Evolutionary conservation across 2,888 invertebrate genomes (phyloP).

Genomic region (Patella ulyssiponensis): DNA sequence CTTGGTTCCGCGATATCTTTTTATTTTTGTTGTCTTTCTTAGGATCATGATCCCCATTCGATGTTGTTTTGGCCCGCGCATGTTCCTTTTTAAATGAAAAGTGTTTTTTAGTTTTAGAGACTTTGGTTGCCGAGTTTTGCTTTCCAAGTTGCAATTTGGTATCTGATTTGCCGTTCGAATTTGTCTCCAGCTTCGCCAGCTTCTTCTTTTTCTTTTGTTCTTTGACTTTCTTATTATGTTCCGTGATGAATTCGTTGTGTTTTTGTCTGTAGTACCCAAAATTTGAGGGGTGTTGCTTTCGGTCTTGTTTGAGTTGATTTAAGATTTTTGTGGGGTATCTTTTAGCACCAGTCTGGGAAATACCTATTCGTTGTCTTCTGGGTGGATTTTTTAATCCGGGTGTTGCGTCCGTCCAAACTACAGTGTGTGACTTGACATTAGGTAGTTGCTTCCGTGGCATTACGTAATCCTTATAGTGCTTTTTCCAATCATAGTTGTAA

Average conservation of each 20-base stretch:
- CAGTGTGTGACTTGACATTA: neutral
- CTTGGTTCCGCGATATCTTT: neutral
- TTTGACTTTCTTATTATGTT: neutral
- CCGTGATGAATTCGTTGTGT: neutral
- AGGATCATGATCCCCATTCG: neutral
- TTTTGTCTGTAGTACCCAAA: neutral
- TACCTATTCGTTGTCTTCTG: too few relatives aligned
- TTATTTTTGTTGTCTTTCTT: neutral
- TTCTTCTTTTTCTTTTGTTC: neutral
- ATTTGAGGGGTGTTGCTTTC: neutral
- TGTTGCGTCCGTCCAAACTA: neutral
- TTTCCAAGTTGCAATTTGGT: neutral
- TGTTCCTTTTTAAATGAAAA: neutral
- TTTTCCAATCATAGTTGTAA: neutral
- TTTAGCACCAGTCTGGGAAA: neutral
- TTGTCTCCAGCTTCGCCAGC: neutral
- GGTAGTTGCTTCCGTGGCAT: neutral
- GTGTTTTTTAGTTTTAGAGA: neutral
- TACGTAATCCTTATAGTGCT: slow-evolving; percentile 1
- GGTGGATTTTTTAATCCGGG: too few relatives aligned
- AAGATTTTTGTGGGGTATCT: neutral
- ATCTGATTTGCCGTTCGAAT: neutral
- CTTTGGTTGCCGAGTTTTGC: neutral
- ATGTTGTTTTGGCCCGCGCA: neutral
- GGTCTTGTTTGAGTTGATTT: neutral